Conservation (phyloP, 2,113 vertebrate species). For the Dromaius novaehollandiae region DNA sequence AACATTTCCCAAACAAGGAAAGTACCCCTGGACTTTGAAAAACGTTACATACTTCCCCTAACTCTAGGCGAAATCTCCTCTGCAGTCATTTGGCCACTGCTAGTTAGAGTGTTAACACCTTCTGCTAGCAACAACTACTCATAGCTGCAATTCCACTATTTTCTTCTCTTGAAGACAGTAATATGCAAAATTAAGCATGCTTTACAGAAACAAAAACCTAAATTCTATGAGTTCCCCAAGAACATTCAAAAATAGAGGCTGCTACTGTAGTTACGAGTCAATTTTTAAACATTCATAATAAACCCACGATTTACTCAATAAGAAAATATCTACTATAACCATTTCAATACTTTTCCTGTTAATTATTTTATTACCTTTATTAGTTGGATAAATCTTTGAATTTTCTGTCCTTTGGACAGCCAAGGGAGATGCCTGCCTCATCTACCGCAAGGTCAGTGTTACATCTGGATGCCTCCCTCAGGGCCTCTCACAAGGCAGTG, state of each 20-base stretch:
- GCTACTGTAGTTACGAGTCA: accelerated
- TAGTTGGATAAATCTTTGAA: background rate
- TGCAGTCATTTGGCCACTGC: accelerated
- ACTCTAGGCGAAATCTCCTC: background rate
- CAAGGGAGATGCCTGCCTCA: background rate
- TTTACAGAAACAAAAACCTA: accelerated
- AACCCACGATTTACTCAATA: background rate
- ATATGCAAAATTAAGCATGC: accelerated
- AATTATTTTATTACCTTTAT: background rate
- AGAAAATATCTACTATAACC: background rate
- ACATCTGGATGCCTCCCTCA: too few relatives aligned
- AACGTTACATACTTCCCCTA: background rate
- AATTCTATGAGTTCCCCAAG: background rate
- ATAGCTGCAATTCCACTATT: accelerated
- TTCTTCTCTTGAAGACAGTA: background rate
- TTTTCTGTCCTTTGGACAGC: background rate
- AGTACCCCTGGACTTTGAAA: background rate
- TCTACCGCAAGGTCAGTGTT: too few relatives aligned
- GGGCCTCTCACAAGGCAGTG: too few relatives aligned
- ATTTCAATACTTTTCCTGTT: background rate
- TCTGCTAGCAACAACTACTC: background rate
- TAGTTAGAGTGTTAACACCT: accelerated
- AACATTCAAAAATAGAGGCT: background rate
- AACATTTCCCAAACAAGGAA: accelerated
- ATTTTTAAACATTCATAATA: background rate